phyloP scores from a whole-genome alignment of 2,888 invertebrate genomes.

The Diabrotica balteata region DNA sequence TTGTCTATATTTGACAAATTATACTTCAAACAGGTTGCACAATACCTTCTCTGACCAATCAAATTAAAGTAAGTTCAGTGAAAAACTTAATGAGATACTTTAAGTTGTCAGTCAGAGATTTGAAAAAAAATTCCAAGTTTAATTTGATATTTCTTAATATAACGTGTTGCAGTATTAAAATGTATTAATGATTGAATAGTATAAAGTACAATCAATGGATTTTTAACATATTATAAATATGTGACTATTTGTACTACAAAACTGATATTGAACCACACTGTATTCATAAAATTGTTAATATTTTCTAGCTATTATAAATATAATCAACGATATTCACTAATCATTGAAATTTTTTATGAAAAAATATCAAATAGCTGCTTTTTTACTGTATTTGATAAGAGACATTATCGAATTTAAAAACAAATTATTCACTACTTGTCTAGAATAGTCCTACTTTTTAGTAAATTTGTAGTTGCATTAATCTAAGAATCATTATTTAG shows the following conservation, averaged over 20 bases:
- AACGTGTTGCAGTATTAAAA: too few relatives aligned
- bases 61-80: too few relatives aligned
- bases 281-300: background rate
- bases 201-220: background rate
- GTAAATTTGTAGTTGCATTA: constrained; percentile 54
- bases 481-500: constrained; percentile 43
- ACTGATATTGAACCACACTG: background rate
- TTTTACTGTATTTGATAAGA: constrained; percentile 55
- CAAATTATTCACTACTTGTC: constrained; percentile 56
- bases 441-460: constrained; percentile 57
- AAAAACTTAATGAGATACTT: too few relatives aligned
- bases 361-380: constrained; percentile 47
- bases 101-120: too few relatives aligned
- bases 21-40: too few relatives aligned
- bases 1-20: too few relatives aligned
- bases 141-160: too few relatives aligned
- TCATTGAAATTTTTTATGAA: constrained; percentile 39
- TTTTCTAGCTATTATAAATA: background rate
- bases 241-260: constrained; percentile 9
- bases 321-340: constrained; percentile 43
- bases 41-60: too few relatives aligned
- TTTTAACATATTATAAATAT: background rate
- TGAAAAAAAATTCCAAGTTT: too few relatives aligned
- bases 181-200: too few relatives aligned
- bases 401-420: constrained; percentile 57